Base-by-base conservation (phyloP, 2,888 invertebrate genomes). In the Melanargia galathea region DNA sequence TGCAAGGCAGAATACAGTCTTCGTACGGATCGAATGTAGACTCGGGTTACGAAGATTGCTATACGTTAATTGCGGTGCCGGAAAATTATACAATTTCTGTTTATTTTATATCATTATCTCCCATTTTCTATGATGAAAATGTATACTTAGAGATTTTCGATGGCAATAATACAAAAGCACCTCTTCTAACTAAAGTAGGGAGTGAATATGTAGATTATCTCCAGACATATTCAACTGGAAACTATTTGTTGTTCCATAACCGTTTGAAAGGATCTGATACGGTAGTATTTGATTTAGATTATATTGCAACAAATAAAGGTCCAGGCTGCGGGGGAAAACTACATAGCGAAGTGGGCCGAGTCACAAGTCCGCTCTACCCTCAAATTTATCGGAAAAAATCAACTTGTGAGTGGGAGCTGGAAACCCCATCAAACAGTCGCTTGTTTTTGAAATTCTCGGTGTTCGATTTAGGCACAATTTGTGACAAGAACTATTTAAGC, bases 171-270 rank as follows among this genome's bases (percentile, higher is more conserved):
- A 75, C 75, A 1, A 79, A 66, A 35, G 70, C 81, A 2, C 70
- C 67, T 20, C 74, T 70, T 56, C 63, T 86, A 24, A 48, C 73
- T 6, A 82, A 73, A 66, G 69, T 86, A 56, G 59, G 67, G 1
- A 66, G 62, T 10, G 70, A 77, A 11, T 79, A 72, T 63, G 67
- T 67, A 0, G 71, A 74, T 10, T 70, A 76, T 43, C 54, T 69
- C n/a, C 76, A 87, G 26, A 66, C 97, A 1, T 97, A 96, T 84
- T 95, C 96, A 5, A 91, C 88, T 0, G 92, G 94, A 10, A 95
- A 95, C 75, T 87, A 92, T 61, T 75, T 97, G 38, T 92, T 93
- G 64, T 71, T 97, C 48, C 92, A 92, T 67, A 88, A 79, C 61
- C 74, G 78, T 65, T 69, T 78, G 73, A 33, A 81, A 81, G 65